Base-by-base conservation (phyloP, 2,888 invertebrate genomes). In the Spatulosminthurus flaviceps region DNA sequence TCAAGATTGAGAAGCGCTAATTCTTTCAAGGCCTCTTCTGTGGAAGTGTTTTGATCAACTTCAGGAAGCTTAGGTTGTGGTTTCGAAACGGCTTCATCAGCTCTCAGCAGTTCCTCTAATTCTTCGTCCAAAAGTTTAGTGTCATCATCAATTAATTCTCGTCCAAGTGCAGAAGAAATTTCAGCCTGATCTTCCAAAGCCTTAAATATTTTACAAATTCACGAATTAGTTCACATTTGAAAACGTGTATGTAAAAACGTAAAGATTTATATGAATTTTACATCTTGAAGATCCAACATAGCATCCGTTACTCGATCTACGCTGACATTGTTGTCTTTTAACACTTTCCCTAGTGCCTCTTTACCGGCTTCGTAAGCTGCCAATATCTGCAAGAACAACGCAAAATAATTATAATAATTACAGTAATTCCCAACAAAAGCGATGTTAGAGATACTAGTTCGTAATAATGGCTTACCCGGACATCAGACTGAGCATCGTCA, bases 231-330 rank as follows among this genome's bases (percentile, higher is more conserved):
- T n/a, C n/a, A n/a, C n/a, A n/a, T n/a, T n/a, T n/a, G n/a, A n/a
- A n/a, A n/a, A n/a, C n/a, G n/a, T n/a, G n/a, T n/a, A n/a, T n/a
- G n/a, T n/a, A n/a, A n/a, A n/a, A n/a, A n/a, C n/a, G n/a, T n/a
- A n/a, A n/a, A n/a, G n/a, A n/a, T n/a, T n/a, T n/a, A n/a, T n/a
- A n/a, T n/a, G n/a, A 9, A 22, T 76, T 43, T 64, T 34, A 84
- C 84, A 29, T 84, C 83, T 81, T 84, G 82, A 21, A 84, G 67
- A 72, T 84, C 83, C 11, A 84, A 24, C 83, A 84, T 84, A 1
- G 82, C 79, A 74, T 84, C 83, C 1, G 81, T 83, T 0, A 81
- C 83, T 34, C 82, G 71, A 67, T 83, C 82, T 0, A 72, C 73
- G 43, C 78, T 81, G 16, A 84, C 43, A 22, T 81, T 81, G 42